These are phyloP conservation scores for Larimichthys crocea DNA, from an alignment of 2,113 vertebrate species.

Conservation along the genomic window DNA sequence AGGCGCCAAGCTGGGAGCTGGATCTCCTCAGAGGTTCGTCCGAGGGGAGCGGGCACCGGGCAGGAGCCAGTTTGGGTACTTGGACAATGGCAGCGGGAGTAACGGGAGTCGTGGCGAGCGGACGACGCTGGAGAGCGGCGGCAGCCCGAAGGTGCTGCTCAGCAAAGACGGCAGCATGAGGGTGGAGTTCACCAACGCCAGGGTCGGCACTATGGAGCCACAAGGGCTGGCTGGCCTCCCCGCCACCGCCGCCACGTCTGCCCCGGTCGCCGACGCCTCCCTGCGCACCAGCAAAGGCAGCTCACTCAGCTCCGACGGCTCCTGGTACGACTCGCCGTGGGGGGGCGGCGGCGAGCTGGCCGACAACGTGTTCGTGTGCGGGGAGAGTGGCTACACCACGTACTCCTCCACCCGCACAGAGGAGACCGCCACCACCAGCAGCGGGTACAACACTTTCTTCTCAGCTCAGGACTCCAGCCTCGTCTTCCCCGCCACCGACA, in stretches of 20 bases:
- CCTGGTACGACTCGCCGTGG: slow-evolving; percentile 96
- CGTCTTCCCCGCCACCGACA: slow-evolving; percentile 41
- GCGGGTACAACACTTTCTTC: slow-evolving; percentile 61
- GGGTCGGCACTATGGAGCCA: slow-evolving; percentile 64
- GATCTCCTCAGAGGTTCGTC: slow-evolving; percentile 60
- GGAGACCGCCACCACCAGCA: slow-evolving; percentile 38
- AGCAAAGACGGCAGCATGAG: slow-evolving; percentile 88
- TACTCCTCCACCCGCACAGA: slow-evolving; percentile 30
- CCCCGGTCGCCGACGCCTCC: slow-evolving; percentile 66
- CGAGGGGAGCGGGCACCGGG: slow-evolving; percentile 44
- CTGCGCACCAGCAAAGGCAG: slow-evolving; percentile 92
- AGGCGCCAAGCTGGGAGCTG: slow-evolving; percentile 66
- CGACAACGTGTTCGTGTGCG: slow-evolving; percentile 82
- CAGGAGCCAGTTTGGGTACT: slow-evolving; percentile 32
- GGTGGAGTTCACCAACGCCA: slow-evolving; percentile 90
- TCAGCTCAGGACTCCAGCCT: slow-evolving; percentile 59
- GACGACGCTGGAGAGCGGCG: slow-evolving; percentile 75
- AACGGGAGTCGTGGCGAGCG: slow-evolving; percentile 79
- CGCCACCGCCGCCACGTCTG: background rate
- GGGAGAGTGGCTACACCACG: slow-evolving; percentile 72
- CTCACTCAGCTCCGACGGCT: slow-evolving; percentile 92
- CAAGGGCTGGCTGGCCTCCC: slow-evolving; percentile 52
- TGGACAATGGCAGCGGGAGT: slow-evolving; percentile 68
- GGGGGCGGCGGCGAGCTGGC: slow-evolving; percentile 83
- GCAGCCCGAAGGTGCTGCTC: slow-evolving; percentile 91